Conservation (phyloP, 2,888 invertebrate species). For the Poecilus cupreus region DNA sequence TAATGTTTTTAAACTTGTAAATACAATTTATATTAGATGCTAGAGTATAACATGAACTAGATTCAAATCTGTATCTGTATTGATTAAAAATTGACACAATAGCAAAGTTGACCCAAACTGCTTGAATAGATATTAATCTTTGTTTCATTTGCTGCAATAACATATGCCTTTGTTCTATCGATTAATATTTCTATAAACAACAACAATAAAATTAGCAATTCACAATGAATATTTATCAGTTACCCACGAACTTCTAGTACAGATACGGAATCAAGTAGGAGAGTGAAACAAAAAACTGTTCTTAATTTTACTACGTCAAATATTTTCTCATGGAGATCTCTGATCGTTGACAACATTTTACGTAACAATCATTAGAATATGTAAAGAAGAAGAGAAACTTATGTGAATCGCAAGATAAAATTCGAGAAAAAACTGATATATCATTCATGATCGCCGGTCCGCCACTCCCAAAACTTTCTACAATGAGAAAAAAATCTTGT, state of each 20-base stretch:
- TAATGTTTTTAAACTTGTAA: too few species aligned
- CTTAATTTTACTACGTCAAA: not conserved
- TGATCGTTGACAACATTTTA: not conserved
- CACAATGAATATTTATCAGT: constrained; percentile 30
- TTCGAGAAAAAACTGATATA: constrained; percentile 12
- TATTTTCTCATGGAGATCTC: not conserved
- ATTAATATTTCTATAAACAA: constrained; percentile 26
- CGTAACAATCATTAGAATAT: not conserved
- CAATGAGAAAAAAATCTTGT: constrained; percentile 1
- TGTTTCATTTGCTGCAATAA: constrained; percentile 15
- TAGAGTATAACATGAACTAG: too few species aligned
- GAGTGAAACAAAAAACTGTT: constrained; percentile 1
- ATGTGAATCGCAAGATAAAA: not conserved
- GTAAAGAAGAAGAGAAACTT: not conserved
- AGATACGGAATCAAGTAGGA: not conserved
- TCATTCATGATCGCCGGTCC: not conserved
- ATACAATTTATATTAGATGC: too few species aligned
- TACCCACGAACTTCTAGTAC: not conserved
- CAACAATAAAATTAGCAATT: constrained; percentile 37
- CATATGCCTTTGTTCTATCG: constrained; percentile 7
- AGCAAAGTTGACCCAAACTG: not conserved
- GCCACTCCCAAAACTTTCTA: constrained; percentile 37
- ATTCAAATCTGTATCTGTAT: not conserved
- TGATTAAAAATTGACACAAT: too few species aligned
- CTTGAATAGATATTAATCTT: constrained; percentile 10